Conservation (phyloP, 1,140 invertebrate genomes). For the Drosophila nigrodunni region DNA sequence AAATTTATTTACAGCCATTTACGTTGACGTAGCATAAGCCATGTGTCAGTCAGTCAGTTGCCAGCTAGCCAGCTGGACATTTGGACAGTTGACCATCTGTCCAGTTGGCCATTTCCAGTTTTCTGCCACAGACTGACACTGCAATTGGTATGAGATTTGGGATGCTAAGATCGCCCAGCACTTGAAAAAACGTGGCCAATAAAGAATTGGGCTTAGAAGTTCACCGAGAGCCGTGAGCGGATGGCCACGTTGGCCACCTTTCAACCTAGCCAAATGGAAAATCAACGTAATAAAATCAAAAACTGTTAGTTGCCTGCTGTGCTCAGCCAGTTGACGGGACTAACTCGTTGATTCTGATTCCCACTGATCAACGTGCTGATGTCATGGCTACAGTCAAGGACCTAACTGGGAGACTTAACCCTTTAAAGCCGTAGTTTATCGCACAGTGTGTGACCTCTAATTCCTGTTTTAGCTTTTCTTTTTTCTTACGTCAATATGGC, state of each 20-base stretch:
- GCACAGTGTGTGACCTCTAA: slow-evolving; percentile 36
- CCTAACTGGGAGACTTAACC: slow-evolving; percentile 17
- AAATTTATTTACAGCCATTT: slow-evolving; percentile 81
- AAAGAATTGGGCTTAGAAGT: slow-evolving; percentile 61
- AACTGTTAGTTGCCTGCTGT: slow-evolving; percentile 67
- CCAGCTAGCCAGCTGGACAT: slow-evolving; percentile 2
- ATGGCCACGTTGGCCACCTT: slow-evolving; percentile 71
- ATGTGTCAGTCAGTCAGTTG: slow-evolving; percentile 71
- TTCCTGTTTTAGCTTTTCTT: neutral
- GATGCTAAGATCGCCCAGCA: slow-evolving; percentile 25
- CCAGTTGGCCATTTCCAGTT: neutral
- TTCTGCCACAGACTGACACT: neutral
- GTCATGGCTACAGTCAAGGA: neutral
- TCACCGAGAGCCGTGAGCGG: slow-evolving; percentile 30
- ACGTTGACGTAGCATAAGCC: slow-evolving; percentile 77
- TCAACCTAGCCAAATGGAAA: slow-evolving; percentile 71
- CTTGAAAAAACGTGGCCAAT: slow-evolving; percentile 69
- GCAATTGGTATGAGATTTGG: neutral
- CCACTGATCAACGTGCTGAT: slow-evolving; percentile 16
- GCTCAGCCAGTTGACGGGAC: slow-evolving; percentile 21
- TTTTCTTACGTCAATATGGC: slow-evolving; percentile 16
- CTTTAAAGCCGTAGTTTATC: slow-evolving; percentile 39
- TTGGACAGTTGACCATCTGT: neutral
- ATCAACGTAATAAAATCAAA: slow-evolving; percentile 78
- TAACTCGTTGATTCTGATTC: neutral